These are phyloP conservation scores for Amblyraja radiata DNA, from an alignment of 2,797 vertebrate species.

Conservation along the genomic window DNA sequence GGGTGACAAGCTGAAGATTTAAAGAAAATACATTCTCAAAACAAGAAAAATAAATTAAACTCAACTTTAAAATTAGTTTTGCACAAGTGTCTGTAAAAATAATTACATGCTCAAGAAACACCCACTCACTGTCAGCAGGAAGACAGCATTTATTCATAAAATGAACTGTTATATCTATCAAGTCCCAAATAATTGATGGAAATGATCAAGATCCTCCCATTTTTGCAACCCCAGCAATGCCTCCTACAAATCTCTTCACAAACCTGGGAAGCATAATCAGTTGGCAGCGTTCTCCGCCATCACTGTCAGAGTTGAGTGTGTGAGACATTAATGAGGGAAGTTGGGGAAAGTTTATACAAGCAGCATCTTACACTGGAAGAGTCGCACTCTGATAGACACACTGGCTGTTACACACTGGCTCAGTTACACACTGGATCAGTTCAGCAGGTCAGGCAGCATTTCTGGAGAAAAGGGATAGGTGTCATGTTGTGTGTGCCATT, in stretches of 20 bases:
- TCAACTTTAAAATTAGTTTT: not conserved
- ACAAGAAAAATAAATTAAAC: not conserved
- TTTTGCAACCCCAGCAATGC: not conserved
- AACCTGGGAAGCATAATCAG: not conserved
- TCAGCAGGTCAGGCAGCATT: too few relatives aligned
- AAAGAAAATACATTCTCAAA: not conserved
- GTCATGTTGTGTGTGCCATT: too few relatives aligned
- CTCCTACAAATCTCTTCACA: not conserved
- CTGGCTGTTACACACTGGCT: too few relatives aligned
- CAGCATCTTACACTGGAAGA: not conserved
- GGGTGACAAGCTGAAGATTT: not conserved
- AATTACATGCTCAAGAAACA: not conserved
- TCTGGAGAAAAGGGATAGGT: not conserved
- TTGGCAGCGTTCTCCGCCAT: not conserved
- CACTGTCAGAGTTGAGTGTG: not conserved
- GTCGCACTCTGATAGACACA: not conserved
- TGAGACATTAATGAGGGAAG: not conserved
- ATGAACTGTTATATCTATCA: not conserved
- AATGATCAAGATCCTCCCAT: not conserved
- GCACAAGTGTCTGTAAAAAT: not conserved
- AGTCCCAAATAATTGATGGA: not conserved
- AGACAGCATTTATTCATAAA: not conserved
- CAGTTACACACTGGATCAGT: too few relatives aligned
- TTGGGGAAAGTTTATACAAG: not conserved
- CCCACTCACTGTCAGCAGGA: slow-evolving; percentile 7